A percentile compares a stretch with the other conserved stretches of the same genome.
Conservation (phyloP, 2,797 vertebrate species). For the Anabas testudineus region DNA sequence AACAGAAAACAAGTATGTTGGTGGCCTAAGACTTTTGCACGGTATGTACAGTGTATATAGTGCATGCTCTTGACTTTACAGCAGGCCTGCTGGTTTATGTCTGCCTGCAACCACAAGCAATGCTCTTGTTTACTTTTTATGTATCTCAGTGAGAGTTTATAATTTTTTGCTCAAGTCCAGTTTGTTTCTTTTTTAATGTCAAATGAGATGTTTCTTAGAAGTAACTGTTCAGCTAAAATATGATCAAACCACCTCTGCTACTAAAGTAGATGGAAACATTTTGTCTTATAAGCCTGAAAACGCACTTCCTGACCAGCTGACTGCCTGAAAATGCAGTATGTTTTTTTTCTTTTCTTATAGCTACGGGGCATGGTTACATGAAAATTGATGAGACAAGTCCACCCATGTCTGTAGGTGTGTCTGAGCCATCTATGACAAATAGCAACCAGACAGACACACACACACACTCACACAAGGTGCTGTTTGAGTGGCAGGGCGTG, state of each 20-base stretch:
- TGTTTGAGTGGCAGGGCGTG: conserved; percentile 48
- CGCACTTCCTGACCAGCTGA: conserved; percentile 26
- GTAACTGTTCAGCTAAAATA: not conserved
- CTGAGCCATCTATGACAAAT: conserved; percentile 49
- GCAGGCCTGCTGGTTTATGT: too few relatives aligned
- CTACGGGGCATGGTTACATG: conserved; percentile 53
- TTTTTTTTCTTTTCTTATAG: conserved; percentile 37
- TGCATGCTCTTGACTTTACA: too few relatives aligned
- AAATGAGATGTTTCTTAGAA: too few relatives aligned
- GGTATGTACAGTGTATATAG: too few relatives aligned
- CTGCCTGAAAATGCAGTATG: conserved; percentile 26
- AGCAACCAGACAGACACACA: conserved; percentile 20
- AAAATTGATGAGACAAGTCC: conserved; percentile 67
- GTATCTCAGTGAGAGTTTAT: too few relatives aligned
- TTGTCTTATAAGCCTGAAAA: conserved; percentile 10
- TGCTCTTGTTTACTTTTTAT: too few relatives aligned
- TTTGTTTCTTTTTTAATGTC: too few relatives aligned
- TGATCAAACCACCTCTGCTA: not conserved
- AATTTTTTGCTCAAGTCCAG: too few relatives aligned
- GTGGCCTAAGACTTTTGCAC: too few relatives aligned
- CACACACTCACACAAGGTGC: conserved; percentile 20
- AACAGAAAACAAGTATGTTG: too few relatives aligned
- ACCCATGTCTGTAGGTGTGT: conserved; percentile 65
- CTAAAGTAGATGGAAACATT: not conserved
- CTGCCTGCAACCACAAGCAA: too few relatives aligned